Conservation (phyloP, 2,113 vertebrate genomes). For the Hypocryptadius cinnamomeus region DNA sequence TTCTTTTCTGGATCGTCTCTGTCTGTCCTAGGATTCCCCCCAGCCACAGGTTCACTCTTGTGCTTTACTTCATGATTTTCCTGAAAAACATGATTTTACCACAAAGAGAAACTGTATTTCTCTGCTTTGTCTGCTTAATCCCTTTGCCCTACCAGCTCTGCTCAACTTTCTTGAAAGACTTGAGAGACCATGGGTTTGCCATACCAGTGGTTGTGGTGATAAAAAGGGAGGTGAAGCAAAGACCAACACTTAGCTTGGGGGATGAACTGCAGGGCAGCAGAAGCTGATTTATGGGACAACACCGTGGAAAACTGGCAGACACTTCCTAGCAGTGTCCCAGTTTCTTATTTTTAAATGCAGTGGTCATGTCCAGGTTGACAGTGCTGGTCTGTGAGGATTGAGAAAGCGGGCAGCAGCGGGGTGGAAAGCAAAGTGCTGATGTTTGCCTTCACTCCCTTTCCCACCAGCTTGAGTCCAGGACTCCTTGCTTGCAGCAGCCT, state of each 20-base stretch:
- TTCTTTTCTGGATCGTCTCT: background rate
- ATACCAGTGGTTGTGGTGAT: background rate
- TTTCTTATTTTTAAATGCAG: background rate
- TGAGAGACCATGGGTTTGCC: background rate
- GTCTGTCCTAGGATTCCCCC: background rate
- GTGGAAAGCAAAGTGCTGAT: background rate
- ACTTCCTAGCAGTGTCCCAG: background rate
- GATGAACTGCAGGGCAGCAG: background rate
- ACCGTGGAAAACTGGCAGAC: background rate
- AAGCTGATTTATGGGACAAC: background rate
- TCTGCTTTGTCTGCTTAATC: background rate
- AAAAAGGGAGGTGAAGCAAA: background rate
- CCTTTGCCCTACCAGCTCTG: background rate
- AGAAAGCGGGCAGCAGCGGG: background rate
- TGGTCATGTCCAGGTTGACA: background rate
- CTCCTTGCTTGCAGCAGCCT: background rate
- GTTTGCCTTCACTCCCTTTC: background rate
- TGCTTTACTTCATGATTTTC: background rate
- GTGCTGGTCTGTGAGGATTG: background rate
- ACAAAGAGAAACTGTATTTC: background rate
- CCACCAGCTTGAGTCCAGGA: background rate
- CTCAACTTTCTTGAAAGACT: background rate
- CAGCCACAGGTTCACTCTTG: background rate
- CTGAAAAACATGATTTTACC: background rate
- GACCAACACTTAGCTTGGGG: background rate